phyloP scores from a whole-genome alignment of 2,888 invertebrate genomes.

The Listrodromus nycthemerus region DNA sequence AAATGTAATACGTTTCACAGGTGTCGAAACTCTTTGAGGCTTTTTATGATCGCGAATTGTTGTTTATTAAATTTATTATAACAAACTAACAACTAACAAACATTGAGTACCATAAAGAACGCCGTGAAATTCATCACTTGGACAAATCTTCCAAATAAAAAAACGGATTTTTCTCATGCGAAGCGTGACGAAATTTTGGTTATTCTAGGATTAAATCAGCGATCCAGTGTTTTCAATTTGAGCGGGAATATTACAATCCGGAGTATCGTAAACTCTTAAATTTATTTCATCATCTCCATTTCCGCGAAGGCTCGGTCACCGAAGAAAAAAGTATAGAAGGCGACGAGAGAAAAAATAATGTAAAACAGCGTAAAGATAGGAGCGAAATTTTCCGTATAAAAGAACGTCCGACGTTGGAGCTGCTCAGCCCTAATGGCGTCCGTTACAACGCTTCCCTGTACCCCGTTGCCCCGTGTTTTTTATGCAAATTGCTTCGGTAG shows the following conservation, averaged over 20 bases:
- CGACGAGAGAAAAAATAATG: slow-evolving; percentile 27
- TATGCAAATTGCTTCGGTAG: slow-evolving; percentile 65
- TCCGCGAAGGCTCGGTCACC: not conserved
- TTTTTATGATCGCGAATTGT: not conserved
- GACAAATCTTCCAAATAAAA: not conserved
- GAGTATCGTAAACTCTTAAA: slow-evolving; percentile 3
- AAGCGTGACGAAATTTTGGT: not conserved
- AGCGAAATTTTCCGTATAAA: slow-evolving; percentile 62
- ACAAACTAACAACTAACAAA: not conserved
- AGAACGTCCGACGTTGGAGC: slow-evolving; percentile 48
- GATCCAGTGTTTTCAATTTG: slow-evolving; percentile 1
- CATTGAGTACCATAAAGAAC: not conserved
- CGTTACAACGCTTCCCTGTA: slow-evolving; percentile 47
- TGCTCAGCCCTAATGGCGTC: slow-evolving; percentile 49
- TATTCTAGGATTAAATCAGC: not conserved
- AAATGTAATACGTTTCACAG: not conserved
- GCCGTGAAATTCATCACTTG: not conserved
- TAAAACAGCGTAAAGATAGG: slow-evolving; percentile 27
- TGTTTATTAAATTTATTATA: not conserved
- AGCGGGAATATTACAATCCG: not conserved
- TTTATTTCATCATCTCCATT: slow-evolving; percentile 14
- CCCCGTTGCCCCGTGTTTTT: slow-evolving; percentile 54
- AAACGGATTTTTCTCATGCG: not conserved
- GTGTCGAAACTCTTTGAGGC: not conserved
- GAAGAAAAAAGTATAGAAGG: slow-evolving; percentile 40